Evolutionary conservation across 2,797 vertebrate species (phyloP), one percentile per base, ranked within the genome.

Genomic region (Emys orbicularis): DNA sequence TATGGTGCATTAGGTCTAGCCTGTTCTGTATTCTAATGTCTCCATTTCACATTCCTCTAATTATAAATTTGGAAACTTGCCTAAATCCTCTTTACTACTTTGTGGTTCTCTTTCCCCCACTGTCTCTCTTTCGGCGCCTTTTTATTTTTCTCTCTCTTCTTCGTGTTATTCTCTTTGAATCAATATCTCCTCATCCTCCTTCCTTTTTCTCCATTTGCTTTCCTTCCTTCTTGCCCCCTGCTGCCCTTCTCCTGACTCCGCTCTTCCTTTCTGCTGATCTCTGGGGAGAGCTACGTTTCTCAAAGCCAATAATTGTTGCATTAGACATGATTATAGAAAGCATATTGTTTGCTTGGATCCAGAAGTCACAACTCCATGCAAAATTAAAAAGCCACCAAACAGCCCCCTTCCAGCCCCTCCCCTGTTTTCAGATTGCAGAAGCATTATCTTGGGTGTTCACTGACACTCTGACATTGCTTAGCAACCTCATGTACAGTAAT

Each of bases 381-480:
- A 90, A 94, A 93, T 84, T 53, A 81, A 89, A 61, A 37, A 82
- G 52, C 47, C 53, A 74, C 53, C 1, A 23, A 77, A 34, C n/a
- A 87, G 6, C 31, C 41, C 27, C 47, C n/a, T 37, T 80, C 80
- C 76, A 7, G 1, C 44, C 87, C 65, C 79, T 65, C 77, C 19
- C 53, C 0, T 0, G 34, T 5, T 89, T 90, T 90, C 92, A 85
- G 74, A 65, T 53, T 19, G 2, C 52, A 83, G 76, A 56, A 94
- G 31, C 2, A 1, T 91, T 94, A 88, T 86, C 87, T 91, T 1
- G 3, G 68, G 88, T 90, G 86, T 88, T 52, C 81, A 31, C 82
- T 41, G 86, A n/a, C 87, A 83, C 57, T 65, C 83, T 34, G 49
- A 82, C 52, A 97, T 96, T 89, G 95, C 96, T 97, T 96, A 98